Percentiles rank a stretch among this genome's conserved stretches.
Conservation (phyloP, 2,113 vertebrate genomes). For the Galbula dea region DNA sequence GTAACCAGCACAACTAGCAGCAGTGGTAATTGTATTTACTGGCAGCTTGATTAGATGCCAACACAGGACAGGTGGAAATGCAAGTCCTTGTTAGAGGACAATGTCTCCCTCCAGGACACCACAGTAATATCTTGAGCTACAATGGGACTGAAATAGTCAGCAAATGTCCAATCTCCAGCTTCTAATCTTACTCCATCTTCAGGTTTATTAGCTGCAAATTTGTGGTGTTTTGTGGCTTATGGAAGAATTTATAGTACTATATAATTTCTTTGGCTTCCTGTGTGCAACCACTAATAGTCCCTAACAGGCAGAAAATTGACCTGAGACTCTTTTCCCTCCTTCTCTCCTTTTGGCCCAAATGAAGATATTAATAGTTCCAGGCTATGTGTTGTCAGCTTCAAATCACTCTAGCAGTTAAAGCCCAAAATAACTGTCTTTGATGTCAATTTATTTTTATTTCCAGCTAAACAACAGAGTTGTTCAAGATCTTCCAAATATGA, state of each 20-base stretch:
- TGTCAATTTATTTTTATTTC: conserved; percentile 56
- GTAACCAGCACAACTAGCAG: neutral
- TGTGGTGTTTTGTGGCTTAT: conserved; percentile 69
- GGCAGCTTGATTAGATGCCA: neutral
- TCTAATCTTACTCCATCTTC: conserved; percentile 61
- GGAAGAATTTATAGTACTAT: conserved; percentile 73
- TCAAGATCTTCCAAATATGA: conserved; percentile 28
- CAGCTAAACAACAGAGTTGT: conserved; percentile 46
- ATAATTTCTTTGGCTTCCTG: conserved; percentile 68
- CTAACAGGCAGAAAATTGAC: conserved; percentile 73
- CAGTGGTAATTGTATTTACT: neutral
- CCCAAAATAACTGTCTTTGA: conserved; percentile 60
- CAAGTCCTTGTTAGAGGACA: neutral
- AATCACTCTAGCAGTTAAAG: conserved; percentile 51
- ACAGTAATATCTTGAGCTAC: neutral
- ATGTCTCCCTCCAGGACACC: neutral
- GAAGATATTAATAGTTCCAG: conserved; percentile 58
- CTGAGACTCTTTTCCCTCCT: conserved; percentile 44
- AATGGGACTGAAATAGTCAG: neutral
- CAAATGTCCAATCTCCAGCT: conserved; percentile 25
- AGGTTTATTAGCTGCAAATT: conserved; percentile 76
- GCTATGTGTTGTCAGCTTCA: conserved; percentile 39
- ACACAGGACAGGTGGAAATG: neutral
- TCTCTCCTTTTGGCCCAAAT: conserved; percentile 4
- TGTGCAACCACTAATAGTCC: conserved; percentile 71